Evolutionary conservation across 2,888 invertebrate species (phyloP).

Genomic region (Spisula subtruncata): DNA sequence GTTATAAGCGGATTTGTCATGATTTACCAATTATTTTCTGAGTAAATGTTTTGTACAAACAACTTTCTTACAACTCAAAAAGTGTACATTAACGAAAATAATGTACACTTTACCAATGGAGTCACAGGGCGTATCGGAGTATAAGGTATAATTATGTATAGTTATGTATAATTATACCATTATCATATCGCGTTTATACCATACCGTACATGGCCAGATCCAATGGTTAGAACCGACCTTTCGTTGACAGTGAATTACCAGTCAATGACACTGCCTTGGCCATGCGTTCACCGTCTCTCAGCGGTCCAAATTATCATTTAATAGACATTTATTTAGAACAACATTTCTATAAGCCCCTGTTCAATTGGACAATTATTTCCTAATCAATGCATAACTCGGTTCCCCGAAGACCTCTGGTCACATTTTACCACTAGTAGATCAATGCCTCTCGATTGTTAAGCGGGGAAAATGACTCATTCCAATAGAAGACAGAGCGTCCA

Average conservation of each 20-base stretch:
- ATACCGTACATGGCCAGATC: not conserved
- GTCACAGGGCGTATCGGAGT: no score
- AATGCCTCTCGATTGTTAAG: conserved; percentile 39
- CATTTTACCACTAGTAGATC: conserved; percentile 22
- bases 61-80: no score
- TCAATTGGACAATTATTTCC: conserved; percentile 42
- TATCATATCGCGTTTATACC: not conserved
- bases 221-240: not conserved
- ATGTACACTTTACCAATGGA: no score
- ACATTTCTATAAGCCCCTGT: not conserved
- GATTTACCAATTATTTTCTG: no score
- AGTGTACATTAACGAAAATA: no score
- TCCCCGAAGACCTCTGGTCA: conserved; percentile 14
- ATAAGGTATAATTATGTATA: no score
- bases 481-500: not conserved
- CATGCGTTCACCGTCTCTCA: not conserved
- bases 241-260: not conserved
- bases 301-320: conserved; percentile 31
- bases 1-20: no score
- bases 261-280: not conserved
- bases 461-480: conserved; percentile 28
- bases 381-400: conserved; percentile 45
- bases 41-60: no score
- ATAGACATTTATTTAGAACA: conserved; percentile 22
- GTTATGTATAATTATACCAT: not conserved